Evolutionary conservation across 92 coral and sea anemone genomes (phyloP).

Genomic region (Nematostella vectensis): DNA sequence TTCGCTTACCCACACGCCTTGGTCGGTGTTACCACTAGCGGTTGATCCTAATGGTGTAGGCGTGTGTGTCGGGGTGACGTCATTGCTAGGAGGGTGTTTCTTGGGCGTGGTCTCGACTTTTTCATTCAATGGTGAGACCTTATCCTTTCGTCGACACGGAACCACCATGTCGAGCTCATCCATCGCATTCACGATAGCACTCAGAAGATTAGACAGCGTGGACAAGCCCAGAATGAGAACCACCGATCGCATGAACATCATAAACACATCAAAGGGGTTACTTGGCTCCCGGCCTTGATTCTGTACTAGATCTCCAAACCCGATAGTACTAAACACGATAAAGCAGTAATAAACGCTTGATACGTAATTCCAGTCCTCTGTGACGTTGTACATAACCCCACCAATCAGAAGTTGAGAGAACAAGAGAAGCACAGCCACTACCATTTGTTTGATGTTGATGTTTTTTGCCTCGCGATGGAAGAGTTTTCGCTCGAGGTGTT

Average conservation of each 20-base stretch:
- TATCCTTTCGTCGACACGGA: neutral
- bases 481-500: constrained; percentile 14
- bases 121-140: neutral
- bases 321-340: constrained; percentile 40
- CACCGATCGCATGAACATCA: constrained; percentile 27
- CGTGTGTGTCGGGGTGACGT: no score
- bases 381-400: constrained; percentile 26
- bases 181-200: constrained; percentile 21
- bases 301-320: constrained; percentile 52
- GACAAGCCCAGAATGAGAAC: constrained; percentile 30
- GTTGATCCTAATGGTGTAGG: no score
- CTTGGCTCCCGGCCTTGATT: constrained; percentile 31
- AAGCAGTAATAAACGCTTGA: constrained; percentile 49
- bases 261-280: constrained; percentile 11
- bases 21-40: no score
- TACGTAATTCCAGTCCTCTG: constrained; percentile 45
- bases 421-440: constrained; percentile 12
- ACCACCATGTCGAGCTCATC: constrained; percentile 20
- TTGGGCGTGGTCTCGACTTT: no score
- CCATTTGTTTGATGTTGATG: constrained; percentile 34
- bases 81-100: no score
- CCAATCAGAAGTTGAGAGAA: constrained; percentile 27
- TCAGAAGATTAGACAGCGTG: constrained; percentile 41
- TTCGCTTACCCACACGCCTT: no score
- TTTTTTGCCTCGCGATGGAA: constrained; percentile 16